Base-by-base conservation (phyloP, 2,113 vertebrate genomes). In the Fregata magnificens region DNA sequence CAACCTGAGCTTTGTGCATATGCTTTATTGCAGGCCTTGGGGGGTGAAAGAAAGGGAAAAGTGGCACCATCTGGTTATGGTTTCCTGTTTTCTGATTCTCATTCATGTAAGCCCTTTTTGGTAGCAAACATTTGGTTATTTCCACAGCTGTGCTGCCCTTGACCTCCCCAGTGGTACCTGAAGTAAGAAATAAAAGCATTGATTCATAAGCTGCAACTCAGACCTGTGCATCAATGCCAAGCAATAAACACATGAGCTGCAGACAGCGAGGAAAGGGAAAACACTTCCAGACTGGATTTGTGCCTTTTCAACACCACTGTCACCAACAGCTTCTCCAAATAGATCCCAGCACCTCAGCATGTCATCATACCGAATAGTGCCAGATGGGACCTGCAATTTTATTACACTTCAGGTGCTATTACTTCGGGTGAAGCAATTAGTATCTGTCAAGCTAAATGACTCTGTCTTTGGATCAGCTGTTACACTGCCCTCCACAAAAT, bases 171-270 rank as follows among this genome's bases (percentile, higher is more conserved):
- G 56, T 12, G 5, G 32, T 2, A 36, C 45, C 9, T 5, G 63
- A 32, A 70, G 73, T 18, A 67, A 72, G 72, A 72, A 91, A 61
- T 21, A 61, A 22, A 32, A 16, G 25, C 59, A 71, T 52, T 9
- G 65, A 20, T n/a, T 19, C 40, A 12, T 0, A 34, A 63, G 56
- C 36, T 82, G 73, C 73, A 65, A 5, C 28, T 66, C 45, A 16
- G 29, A 31, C 26, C 45, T 7, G 14, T 12, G 56, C 5, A 3
- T n/a, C 73, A n/a, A 10, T 38, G 59, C 63, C 42, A 9, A 36
- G 53, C 38, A 56, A 53, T 6, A 26, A 50, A 36, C 34, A 11
- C 40, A 16, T 0, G 0, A 63, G 29, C 16, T 32, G 36, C 0
- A 32, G 50, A 56, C 10, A 76, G 56, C 66, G 47, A 50, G 56